Conservation (phyloP, 2,888 invertebrate species). For the Polydrusus pterygomalis region DNA sequence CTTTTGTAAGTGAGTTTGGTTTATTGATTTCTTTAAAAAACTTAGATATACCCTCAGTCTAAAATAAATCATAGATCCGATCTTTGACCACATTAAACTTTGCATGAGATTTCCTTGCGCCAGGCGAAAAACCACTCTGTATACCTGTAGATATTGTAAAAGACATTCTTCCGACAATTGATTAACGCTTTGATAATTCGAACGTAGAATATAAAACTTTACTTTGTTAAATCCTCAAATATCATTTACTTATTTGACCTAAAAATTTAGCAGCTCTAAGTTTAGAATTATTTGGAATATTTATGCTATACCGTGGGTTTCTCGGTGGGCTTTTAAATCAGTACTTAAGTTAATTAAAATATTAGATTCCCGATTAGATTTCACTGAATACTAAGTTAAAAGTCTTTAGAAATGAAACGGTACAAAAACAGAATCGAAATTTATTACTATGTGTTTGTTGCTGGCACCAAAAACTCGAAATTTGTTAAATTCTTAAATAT, state of each 20-base stretch:
- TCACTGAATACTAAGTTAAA: no score
- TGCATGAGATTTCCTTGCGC: no score
- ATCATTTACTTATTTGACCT: not conserved
- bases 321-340: no score
- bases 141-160: not conserved
- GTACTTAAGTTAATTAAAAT: not conserved
- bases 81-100: no score
- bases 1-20: no score
- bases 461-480: not conserved
- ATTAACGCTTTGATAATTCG: not conserved
- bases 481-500: not conserved
- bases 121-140: no score
- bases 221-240: not conserved
- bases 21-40: no score
- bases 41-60: no score
- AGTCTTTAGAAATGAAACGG: no score
- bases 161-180: not conserved
- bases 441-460: not conserved
- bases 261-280: not conserved
- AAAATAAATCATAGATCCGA: no score
- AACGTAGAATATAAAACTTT: not conserved
- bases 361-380: no score
- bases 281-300: not conserved
- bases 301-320: not conserved
- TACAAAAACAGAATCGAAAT: not conserved